These are phyloP conservation scores for Clepsis dumicolana DNA, from an alignment of 2,888 invertebrate species.

Conservation along the genomic window DNA sequence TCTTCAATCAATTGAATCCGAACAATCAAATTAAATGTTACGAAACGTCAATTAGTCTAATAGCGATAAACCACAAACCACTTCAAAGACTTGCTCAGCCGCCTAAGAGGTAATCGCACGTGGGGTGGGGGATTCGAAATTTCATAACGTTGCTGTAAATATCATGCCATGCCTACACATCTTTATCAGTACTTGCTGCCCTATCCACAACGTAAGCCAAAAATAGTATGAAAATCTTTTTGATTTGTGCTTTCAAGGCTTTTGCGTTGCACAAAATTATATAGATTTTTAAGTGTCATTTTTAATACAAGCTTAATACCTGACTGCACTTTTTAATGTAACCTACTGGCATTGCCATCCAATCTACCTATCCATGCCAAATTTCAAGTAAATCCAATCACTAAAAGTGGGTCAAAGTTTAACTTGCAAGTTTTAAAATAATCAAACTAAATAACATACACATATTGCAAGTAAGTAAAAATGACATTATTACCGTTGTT, in stretches of 20 bases:
- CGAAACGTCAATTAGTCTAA: slow-evolving; percentile 47
- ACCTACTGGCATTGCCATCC: too few species aligned
- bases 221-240: background rate
- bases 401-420: too few species aligned
- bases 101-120: slow-evolving; percentile 43
- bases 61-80: slow-evolving; percentile 47
- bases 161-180: background rate
- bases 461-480: background rate
- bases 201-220: background rate
- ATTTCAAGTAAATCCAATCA: too few species aligned
- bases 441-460: too few species aligned
- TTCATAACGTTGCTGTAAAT: slow-evolving; percentile 5
- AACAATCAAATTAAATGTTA: slow-evolving; percentile 47
- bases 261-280: background rate
- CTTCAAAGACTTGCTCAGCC: slow-evolving; percentile 48
- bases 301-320: too few species aligned
- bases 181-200: background rate
- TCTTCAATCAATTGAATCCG: slow-evolving; percentile 8
- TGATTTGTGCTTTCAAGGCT: too few species aligned
- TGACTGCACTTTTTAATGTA: too few species aligned
- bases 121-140: slow-evolving; percentile 14
- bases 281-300: too few species aligned
- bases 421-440: too few species aligned
- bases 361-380: too few species aligned
- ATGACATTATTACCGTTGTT: background rate